Conservation (phyloP, 1,140 invertebrate species). For the Macrobrachium rosenbergii region DNA sequence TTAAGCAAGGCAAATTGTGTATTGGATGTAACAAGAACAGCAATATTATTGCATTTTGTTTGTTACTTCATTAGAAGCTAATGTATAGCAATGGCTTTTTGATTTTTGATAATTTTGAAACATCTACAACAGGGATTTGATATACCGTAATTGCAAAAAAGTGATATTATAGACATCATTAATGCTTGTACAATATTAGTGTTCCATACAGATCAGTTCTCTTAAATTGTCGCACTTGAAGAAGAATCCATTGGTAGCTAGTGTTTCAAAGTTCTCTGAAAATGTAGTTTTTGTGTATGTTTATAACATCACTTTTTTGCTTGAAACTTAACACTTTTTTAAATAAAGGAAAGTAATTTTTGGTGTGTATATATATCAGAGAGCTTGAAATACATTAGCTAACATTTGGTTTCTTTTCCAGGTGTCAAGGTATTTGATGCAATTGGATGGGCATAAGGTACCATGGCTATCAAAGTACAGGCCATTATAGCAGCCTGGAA, state of each 20-base stretch:
- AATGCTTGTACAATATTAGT: not conserved
- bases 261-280: conserved; percentile 61
- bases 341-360: conserved; percentile 21
- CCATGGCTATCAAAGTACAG: conserved; percentile 66
- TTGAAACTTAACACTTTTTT: not conserved
- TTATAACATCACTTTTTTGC: conserved; percentile 56
- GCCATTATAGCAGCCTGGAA: conserved; percentile 62
- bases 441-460: conserved; percentile 31
- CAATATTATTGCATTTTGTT: no score
- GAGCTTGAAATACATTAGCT: conserved; percentile 57
- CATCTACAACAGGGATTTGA: no score
- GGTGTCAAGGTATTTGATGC: conserved; percentile 37
- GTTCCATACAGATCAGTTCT: not conserved
- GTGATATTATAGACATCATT: conserved; percentile 38
- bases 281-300: conserved; percentile 7
- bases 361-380: conserved; percentile 30
- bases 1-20: no score
- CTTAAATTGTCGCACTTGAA: not conserved
- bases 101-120: no score
- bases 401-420: conserved; percentile 50
- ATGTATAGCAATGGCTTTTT: no score
- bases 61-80: no score
- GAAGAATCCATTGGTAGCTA: conserved; percentile 37
- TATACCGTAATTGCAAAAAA: conserved; percentile 28
- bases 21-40: no score